Evolutionary conservation across 2,113 vertebrate species (phyloP).

Genomic region (Chloroceryle aenea): DNA sequence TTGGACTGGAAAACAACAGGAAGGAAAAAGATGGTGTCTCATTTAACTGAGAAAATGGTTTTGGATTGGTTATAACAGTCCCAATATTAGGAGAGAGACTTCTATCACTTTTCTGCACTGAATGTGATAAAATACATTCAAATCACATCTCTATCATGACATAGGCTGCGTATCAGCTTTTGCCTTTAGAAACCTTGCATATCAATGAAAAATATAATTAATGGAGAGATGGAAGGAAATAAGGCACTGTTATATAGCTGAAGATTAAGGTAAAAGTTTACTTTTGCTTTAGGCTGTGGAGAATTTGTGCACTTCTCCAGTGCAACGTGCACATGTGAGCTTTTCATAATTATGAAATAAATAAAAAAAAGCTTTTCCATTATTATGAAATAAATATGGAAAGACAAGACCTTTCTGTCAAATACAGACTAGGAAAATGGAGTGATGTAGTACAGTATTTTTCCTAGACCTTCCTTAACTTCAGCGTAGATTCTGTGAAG

Average conservation of each 20-base stretch:
- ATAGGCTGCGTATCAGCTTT: not conserved
- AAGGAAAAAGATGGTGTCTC: not conserved
- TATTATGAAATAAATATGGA: not conserved
- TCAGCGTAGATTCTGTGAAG: not conserved
- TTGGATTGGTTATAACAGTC: not conserved
- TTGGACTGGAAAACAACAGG: not conserved
- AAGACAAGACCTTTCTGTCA: not conserved
- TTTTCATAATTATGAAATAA: not conserved
- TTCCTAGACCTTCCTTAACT: not conserved
- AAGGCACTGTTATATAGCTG: not conserved
- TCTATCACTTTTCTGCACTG: constrained; percentile 25
- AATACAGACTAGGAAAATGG: not conserved
- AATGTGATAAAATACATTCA: not conserved
- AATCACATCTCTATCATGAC: too few species aligned
- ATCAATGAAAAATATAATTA: not conserved
- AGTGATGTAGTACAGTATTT: not conserved
- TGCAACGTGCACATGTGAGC: not conserved
- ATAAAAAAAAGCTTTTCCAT: not conserved
- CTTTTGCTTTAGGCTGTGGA: not conserved
- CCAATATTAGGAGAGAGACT: not conserved
- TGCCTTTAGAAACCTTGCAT: constrained; percentile 4
- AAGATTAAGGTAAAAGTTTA: not conserved
- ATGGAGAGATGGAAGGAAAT: constrained; percentile 33
- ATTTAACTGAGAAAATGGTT: not conserved
- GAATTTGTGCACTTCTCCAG: not conserved